These are phyloP conservation scores for Diphyllodes magnificus DNA, from an alignment of 2,113 vertebrate species.

Conservation along the genomic window DNA sequence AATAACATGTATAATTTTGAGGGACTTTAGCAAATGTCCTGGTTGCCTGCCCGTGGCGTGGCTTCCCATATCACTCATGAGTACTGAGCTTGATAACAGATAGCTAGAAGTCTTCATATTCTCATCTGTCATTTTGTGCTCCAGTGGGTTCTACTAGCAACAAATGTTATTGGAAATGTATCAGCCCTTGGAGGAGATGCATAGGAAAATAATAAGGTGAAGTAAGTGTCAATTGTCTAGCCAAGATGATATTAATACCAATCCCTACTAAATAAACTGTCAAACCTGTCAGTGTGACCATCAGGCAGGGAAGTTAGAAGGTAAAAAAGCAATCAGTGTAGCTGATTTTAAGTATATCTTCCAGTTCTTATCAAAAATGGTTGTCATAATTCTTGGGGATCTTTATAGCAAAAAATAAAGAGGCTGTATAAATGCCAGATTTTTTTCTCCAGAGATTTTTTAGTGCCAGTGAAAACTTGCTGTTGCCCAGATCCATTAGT, in stretches of 20 bases:
- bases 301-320: conserved; percentile 16
- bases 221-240: not conserved
- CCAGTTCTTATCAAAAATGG: not conserved
- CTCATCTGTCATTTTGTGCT: not conserved
- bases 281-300: conserved; percentile 7
- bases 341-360: not conserved
- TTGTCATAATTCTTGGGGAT: not conserved
- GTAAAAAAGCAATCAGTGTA: not conserved
- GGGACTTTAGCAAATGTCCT: not conserved
- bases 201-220: not conserved
- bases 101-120: not conserved
- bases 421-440: not conserved
- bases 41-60: fast-evolving
- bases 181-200: not conserved
- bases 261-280: not conserved
- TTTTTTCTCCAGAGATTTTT: not conserved
- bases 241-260: conserved; percentile 24
- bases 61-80: not conserved
- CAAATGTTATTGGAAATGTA: not conserved
- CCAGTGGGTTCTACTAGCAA: not conserved
- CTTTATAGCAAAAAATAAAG: not conserved
- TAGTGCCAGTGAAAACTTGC: not conserved
- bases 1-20: not conserved
- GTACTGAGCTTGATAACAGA: not conserved
- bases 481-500: not conserved